Percentiles rank a stretch among this genome's conserved stretches.
Evolutionary conservation across 2,797 vertebrate genomes (phyloP).

Genomic region (Oceanodroma leucorhoa): DNA sequence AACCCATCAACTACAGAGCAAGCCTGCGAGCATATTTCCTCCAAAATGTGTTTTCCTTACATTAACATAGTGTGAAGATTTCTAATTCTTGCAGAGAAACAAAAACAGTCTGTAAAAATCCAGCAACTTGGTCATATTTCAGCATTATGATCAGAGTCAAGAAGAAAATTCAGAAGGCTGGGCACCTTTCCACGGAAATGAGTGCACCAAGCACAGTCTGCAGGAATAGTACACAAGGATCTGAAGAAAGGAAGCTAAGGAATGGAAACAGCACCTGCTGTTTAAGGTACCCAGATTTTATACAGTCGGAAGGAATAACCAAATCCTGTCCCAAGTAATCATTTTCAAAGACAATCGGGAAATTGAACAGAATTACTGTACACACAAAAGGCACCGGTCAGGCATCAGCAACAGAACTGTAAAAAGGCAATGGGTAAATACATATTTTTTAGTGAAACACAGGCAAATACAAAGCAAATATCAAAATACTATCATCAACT

Average conservation of each 20-base stretch:
- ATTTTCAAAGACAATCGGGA: background rate
- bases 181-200: background rate
- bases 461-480: background rate
- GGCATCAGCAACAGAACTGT: background rate
- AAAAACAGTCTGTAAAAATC: background rate
- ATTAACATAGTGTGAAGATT: background rate
- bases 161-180: background rate
- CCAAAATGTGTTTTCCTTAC: background rate
- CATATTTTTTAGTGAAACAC: background rate
- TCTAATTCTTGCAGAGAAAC: conserved; percentile 11
- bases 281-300: background rate
- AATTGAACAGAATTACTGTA: background rate
- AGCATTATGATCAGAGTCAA: background rate
- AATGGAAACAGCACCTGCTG: background rate
- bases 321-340: background rate
- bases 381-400: background rate
- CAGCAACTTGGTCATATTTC: background rate
- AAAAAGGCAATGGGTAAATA: background rate
- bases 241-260: background rate
- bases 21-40: background rate
- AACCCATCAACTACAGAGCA: background rate
- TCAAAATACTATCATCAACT: background rate
- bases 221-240: background rate
- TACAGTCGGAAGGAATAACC: background rate
- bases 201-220: fast-evolving